Base-by-base conservation (phyloP, 2,797 vertebrate genomes). In the Catharus ustulatus region DNA sequence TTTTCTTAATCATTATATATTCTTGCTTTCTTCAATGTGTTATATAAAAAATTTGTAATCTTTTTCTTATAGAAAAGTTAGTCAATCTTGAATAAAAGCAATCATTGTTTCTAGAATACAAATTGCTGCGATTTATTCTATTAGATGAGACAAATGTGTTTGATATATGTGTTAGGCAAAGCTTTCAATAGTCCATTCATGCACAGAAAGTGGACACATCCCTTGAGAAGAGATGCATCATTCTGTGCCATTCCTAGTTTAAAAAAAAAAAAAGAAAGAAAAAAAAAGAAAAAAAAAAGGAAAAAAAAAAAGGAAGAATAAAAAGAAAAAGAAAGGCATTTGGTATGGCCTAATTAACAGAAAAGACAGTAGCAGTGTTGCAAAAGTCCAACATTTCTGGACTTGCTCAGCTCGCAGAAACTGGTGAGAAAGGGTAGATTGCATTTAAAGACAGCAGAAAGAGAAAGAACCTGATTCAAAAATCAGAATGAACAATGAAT, bases 181-280 rank as follows among this genome's bases (percentile, higher is more conserved):
- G 54, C n/a, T 94, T 94, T 95, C 38, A 45, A 43, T 78, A 90
- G 58, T 69, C 58, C 40, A 48, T 49, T 94, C 62, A 66, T 81
- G 79, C 76, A 81, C n/a, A 78, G 54, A 86, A 88, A 90, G 71
- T 69, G 51, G 54, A 73, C 73, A 86, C 34, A 54, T 72, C 73
- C 73, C 85, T 89, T 86, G 91, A 88, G 91, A 91, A 64, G 15
- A 77, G 80, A 81, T 55, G 16, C 24, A 91, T 83, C 34, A 46
- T 83, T 92, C 72, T 67, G 32, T 11, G 34, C 22, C 49, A 40
- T 46, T 83, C 64, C 27, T 75, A 26, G 40, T 68, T 3, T 32
- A 57, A 46, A 57, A 46, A 52, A 67, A 40, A 19, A n/a, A n/a
- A n/a, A n/a, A n/a, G n/a, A n/a, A n/a, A n/a, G n/a, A 13, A 49